These are phyloP conservation scores for Aphidius ervi DNA, from an alignment of 1,140 invertebrate species.

Conservation along the genomic window DNA sequence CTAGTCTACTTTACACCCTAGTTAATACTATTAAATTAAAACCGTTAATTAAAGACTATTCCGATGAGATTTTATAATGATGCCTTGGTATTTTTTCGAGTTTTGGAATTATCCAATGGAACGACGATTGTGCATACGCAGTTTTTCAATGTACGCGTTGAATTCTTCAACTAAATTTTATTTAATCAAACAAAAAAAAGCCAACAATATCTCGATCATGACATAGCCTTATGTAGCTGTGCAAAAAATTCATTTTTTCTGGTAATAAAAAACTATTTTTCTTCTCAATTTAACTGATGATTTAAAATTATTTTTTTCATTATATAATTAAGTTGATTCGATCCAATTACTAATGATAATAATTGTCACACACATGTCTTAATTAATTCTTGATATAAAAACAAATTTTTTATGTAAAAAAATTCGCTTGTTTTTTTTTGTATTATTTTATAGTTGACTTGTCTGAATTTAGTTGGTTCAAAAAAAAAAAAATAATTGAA, in stretches of 20 bases:
- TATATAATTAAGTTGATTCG: no score
- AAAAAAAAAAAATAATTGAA: conserved; percentile 6
- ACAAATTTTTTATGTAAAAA: background rate
- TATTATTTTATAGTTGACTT: no score
- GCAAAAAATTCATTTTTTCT: no score
- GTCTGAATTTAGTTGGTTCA: no score
- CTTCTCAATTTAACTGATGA: no score
- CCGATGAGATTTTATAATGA: conserved; percentile 34
- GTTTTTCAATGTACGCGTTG: conserved; percentile 14
- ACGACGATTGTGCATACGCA: conserved; percentile 29
- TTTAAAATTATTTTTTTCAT: no score
- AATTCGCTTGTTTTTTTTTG: background rate
- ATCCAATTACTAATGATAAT: no score
- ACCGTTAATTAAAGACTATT: conserved; percentile 44
- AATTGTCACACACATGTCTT: no score
- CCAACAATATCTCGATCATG: no score
- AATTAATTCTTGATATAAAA: background rate
- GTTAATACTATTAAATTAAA: conserved; percentile 46
- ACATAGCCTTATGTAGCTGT: no score
- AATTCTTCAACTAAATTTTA: conserved; percentile 7
- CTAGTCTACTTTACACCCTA: conserved; percentile 46
- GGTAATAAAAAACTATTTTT: no score
- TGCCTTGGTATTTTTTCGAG: conserved; percentile 3
- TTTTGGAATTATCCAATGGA: conserved; percentile 36
- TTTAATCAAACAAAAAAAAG: background rate